A percentile compares a stretch with the other conserved stretches of the same genome.
These are phyloP conservation scores for Parnassius orleans DNA, from an alignment of 2,888 invertebrate genomes.

Conservation along the genomic window DNA sequence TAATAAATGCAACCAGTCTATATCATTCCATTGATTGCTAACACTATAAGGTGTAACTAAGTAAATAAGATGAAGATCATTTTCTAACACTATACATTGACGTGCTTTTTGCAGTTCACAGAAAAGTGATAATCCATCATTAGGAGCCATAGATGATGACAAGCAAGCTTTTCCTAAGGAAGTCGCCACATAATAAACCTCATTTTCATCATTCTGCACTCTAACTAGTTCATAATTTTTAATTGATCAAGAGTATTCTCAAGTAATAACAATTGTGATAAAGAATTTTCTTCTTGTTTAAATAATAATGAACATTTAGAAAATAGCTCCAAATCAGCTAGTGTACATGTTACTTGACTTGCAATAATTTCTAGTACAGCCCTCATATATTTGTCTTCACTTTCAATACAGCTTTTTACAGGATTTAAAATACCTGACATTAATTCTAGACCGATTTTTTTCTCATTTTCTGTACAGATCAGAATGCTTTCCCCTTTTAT, in stretches of 20 bases:
- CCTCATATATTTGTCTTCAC: slow-evolving; percentile 86
- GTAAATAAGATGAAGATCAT: slow-evolving; percentile 97
- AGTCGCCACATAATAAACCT: slow-evolving; percentile 85
- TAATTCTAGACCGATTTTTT: slow-evolving; percentile 84
- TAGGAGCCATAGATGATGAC: slow-evolving; percentile 95
- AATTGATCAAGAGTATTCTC: slow-evolving; percentile 85
- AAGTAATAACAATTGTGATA: slow-evolving; percentile 51
- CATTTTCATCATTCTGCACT: slow-evolving; percentile 74
- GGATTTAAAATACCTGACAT: slow-evolving; percentile 85
- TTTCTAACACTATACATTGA: slow-evolving; percentile 94
- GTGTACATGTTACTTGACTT: slow-evolving; percentile 89
- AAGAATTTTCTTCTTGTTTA: slow-evolving; percentile 45
- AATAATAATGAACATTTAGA: slow-evolving; percentile 88
- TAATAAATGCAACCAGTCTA: slow-evolving; percentile 91
- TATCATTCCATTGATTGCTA: slow-evolving; percentile 87
- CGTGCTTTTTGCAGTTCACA: slow-evolving; percentile 94
- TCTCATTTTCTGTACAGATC: slow-evolving; percentile 90
- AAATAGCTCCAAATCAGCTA: slow-evolving; percentile 87
- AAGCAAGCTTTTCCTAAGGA: slow-evolving; percentile 95
- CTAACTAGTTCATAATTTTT: slow-evolving; percentile 91
- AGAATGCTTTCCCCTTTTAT: slow-evolving; percentile 93
- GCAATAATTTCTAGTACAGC: slow-evolving; percentile 92
- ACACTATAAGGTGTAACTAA: slow-evolving; percentile 96
- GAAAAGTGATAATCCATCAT: slow-evolving; percentile 94
- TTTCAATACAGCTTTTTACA: slow-evolving; percentile 90